Base-by-base conservation (phyloP, 2,888 invertebrate species). In the Leucophenga maculata region DNA sequence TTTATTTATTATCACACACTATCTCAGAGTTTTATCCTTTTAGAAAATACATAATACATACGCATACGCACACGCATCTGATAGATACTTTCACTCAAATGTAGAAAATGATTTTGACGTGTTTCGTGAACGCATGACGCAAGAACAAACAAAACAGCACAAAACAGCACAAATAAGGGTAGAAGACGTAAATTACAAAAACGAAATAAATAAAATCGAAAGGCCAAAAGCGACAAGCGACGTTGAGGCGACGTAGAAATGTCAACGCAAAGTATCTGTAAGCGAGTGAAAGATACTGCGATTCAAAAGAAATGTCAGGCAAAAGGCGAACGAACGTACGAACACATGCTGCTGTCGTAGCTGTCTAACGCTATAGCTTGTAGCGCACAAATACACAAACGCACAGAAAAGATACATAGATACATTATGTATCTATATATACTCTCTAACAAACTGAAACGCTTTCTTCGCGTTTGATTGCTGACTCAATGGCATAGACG, bases 1-100 rank as follows among this genome's bases (percentile, higher is more conserved):
- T 78, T 82, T 82, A 82, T 83, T 82, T 82, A 83, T 82, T 82
- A 74, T 76, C 75, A n/a, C n/a, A n/a, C n/a, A 62, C 59, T 72
- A 39, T 39, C 52, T 50, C 9, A 67, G n/a, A 39, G 16, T 54
- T 44, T 71, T 68, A 60, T 71, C 66, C 68, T 60, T 68, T 60
- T 32, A 48, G n/a, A 22, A 48, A 46, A 22, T 6, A 22, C 16
- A 64, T 16, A 50, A 46, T n/a, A 46, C 32, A 62, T 52, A 78
- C 72, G 74, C 70, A 71, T 69, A 13, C 18, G 72, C 75, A 46
- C 66, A 78, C 74, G 72, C 74, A 76, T 74, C 77, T 72, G 75
- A 72, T 70, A 77, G 76, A 78, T 79, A 81, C 80, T 83, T 82
- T 78, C 75, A 83, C 80, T 83, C 79, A 78, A 74, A 74, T 62